A percentile compares a stretch with the other conserved stretches of the same genome.
Evolutionary conservation across 2,888 invertebrate species (phyloP).

Genomic region (Gibbula magus): DNA sequence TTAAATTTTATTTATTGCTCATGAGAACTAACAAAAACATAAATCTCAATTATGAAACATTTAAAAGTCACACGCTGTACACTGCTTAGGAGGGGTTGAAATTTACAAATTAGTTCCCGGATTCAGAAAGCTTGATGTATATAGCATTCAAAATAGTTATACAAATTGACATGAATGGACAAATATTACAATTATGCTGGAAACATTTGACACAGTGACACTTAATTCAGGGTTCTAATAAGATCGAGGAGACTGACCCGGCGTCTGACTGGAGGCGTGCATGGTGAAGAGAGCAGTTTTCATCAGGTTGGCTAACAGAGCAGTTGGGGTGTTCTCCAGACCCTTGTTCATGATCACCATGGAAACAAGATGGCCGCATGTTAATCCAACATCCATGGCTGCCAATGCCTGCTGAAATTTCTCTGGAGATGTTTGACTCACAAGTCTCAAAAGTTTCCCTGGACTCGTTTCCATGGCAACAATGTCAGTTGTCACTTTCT

Average conservation of each 20-base stretch:
- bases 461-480: slow-evolving; percentile 67
- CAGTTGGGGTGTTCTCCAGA: slow-evolving; percentile 63
- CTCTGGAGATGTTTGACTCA: slow-evolving; percentile 59
- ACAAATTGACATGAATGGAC: no score
- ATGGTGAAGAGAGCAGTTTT: slow-evolving; percentile 62
- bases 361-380: slow-evolving; percentile 71
- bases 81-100: no score
- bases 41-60: no score
- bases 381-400: slow-evolving; percentile 45
- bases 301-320: slow-evolving; percentile 68
- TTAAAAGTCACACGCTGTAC: no score
- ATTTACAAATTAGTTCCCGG: no score
- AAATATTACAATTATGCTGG: no score
- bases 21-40: no score
- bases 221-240: no score
- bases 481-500: slow-evolving; percentile 62
- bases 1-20: no score
- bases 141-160: no score
- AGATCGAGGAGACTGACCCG: slow-evolving; percentile 39
- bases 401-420: slow-evolving; percentile 54
- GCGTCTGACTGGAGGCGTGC: slow-evolving; percentile 48
- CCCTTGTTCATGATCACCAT: slow-evolving; percentile 67
- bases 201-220: no score
- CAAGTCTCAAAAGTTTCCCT: slow-evolving; percentile 65
- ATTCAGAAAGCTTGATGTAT: no score